Conservation (phyloP, 2,888 invertebrate genomes). For the Oscheius onirici region DNA sequence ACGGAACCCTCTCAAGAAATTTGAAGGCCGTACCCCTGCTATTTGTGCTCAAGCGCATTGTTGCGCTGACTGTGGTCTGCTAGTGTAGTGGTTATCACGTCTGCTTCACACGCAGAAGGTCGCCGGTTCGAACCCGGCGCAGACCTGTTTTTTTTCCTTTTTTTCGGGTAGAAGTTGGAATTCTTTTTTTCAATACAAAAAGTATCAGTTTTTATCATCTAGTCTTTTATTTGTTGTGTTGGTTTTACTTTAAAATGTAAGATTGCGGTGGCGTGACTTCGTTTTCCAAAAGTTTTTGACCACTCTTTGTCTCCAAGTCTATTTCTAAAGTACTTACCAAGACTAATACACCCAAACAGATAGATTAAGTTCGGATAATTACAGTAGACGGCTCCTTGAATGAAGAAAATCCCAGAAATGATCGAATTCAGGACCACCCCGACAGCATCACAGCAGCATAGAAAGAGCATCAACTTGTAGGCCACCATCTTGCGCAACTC, state of each 20-base stretch:
- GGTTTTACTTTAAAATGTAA: too few relatives aligned
- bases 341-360: slow-evolving; percentile 32
- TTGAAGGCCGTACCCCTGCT: too few relatives aligned
- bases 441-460: slow-evolving; percentile 11
- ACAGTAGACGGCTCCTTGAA: slow-evolving; percentile 47
- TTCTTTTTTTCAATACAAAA: too few relatives aligned
- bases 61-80: too few relatives aligned
- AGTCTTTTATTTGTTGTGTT: too few relatives aligned
- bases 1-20: background rate
- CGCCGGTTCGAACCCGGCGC: slow-evolving; percentile 64
- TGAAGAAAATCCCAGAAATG: slow-evolving; percentile 41
- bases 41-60: too few relatives aligned
- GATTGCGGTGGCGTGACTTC: too few relatives aligned
- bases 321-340: background rate
- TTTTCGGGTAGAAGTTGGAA: too few relatives aligned
- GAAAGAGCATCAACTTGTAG: slow-evolving; percentile 18
- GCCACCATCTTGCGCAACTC: slow-evolving; percentile 11
- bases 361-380: slow-evolving; percentile 44
- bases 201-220: too few relatives aligned
- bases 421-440: slow-evolving; percentile 29
- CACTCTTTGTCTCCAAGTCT: too few relatives aligned
- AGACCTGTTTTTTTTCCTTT: too few relatives aligned
- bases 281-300: too few relatives aligned
- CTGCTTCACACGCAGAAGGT: slow-evolving; percentile 69
- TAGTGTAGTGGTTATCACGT: slow-evolving; percentile 67